A percentile compares a stretch with the other conserved stretches of the same genome.
phyloP scores from a whole-genome alignment of 2,797 vertebrate species.

The Coregonus sp. region DNA sequence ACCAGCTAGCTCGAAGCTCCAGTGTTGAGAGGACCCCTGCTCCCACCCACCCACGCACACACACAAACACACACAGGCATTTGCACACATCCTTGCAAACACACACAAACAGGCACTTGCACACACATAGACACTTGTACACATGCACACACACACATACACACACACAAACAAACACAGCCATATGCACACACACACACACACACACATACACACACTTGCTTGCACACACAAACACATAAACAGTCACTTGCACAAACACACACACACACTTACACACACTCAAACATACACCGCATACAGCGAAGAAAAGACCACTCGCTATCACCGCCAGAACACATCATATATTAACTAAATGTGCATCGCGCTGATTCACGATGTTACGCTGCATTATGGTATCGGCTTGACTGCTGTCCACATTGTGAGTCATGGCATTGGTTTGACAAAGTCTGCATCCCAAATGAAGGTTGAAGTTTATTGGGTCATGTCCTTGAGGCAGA shows the following conservation, averaged over 20 bases:
- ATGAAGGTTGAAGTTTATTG: too few relatives aligned
- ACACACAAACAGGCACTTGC: background rate
- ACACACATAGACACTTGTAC: slow-evolving; percentile 3
- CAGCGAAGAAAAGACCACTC: slow-evolving; percentile 1
- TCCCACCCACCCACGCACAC: background rate
- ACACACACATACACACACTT: too few relatives aligned
- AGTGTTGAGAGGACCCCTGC: slow-evolving; percentile 13
- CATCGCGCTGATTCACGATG: background rate
- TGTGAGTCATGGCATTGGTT: slow-evolving; percentile 6
- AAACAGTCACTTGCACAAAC: too few relatives aligned
- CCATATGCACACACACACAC: background rate
- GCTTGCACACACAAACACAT: background rate
- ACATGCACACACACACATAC: background rate
- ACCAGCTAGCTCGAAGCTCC: slow-evolving; percentile 25
- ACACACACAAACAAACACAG: background rate
- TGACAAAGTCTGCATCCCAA: background rate
- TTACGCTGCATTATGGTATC: background rate
- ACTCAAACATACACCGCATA: background rate
- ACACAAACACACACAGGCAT: background rate
- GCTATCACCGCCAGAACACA: background rate
- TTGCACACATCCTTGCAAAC: background rate
- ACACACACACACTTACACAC: background rate
- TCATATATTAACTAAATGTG: background rate
- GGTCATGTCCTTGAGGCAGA: too few relatives aligned
- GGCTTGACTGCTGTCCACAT: background rate